Evolutionary conservation across 1,140 invertebrate species (phyloP).

Genomic region (Ylistrum balloti): DNA sequence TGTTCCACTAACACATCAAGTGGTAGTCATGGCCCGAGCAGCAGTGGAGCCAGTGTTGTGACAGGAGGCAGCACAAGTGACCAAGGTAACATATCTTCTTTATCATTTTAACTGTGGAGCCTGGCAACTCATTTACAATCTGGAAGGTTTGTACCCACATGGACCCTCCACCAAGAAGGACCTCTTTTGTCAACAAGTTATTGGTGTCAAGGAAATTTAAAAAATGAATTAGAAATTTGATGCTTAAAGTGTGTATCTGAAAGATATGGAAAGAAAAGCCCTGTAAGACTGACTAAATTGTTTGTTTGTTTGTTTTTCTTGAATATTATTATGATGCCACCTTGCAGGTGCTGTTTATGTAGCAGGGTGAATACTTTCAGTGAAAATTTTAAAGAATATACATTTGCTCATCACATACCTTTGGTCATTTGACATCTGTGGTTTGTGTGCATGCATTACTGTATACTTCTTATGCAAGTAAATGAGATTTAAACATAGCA

Average conservation of each 20-base stretch:
- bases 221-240: not conserved
- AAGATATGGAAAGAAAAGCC: not conserved
- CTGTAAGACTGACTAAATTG: not conserved
- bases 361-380: not conserved
- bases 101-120: not conserved
- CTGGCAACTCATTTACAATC: not conserved
- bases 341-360: not conserved
- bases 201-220: not conserved
- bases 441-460: not conserved
- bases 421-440: not conserved
- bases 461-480: not conserved
- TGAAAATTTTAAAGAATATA: not conserved
- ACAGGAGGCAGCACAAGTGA: not conserved
- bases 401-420: conserved; percentile 12
- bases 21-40: not conserved
- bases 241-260: not conserved
- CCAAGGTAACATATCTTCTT: conserved; percentile 5
- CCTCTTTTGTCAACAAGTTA: not conserved
- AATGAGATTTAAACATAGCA: not conserved
- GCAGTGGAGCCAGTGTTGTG: not conserved
- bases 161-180: not conserved
- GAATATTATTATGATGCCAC: not conserved
- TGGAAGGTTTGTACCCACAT: not conserved
- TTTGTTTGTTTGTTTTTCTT: not conserved
- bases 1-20: not conserved